Evolutionary conservation across 2,113 vertebrate genomes (phyloP).

Genomic region (Tragelaphus strepsiceros): DNA sequence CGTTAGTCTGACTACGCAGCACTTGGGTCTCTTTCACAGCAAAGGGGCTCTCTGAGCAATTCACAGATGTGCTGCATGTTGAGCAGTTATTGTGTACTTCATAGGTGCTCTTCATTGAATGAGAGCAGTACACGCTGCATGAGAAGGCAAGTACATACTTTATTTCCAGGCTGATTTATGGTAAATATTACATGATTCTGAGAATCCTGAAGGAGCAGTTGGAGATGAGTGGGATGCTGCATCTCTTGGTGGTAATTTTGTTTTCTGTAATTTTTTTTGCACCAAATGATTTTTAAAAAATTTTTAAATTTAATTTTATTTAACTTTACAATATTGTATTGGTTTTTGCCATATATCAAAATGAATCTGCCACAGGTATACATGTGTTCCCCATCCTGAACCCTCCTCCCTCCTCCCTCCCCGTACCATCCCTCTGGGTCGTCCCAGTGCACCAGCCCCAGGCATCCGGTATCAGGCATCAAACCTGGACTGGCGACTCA

Average conservation of each 20-base stretch:
- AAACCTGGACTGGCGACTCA: no score
- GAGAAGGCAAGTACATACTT: not conserved
- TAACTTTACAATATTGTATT: no score
- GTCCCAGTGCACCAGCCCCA: no score
- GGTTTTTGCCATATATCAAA: no score
- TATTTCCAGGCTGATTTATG: not conserved
- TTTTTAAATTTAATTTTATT: no score
- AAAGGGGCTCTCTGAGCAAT: not conserved
- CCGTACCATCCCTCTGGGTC: no score
- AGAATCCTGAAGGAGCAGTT: not conserved
- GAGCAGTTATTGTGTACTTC: slow-evolving; percentile 25
- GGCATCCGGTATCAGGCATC: no score
- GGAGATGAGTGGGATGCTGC: not conserved
- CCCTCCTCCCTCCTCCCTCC: no score
- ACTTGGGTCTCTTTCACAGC: not conserved
- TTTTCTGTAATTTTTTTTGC: not conserved
- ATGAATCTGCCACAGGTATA: no score
- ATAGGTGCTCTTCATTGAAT: not conserved
- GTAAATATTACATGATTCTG: not conserved
- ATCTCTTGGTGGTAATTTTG: not conserved
- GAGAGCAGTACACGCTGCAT: not conserved
- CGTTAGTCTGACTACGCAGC: not conserved
- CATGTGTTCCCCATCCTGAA: no score
- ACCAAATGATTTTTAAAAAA: not conserved
- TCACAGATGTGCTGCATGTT: slow-evolving; percentile 20